These are phyloP conservation scores for Apamea sordens DNA, from an alignment of 2,888 invertebrate species.

Conservation along the genomic window DNA sequence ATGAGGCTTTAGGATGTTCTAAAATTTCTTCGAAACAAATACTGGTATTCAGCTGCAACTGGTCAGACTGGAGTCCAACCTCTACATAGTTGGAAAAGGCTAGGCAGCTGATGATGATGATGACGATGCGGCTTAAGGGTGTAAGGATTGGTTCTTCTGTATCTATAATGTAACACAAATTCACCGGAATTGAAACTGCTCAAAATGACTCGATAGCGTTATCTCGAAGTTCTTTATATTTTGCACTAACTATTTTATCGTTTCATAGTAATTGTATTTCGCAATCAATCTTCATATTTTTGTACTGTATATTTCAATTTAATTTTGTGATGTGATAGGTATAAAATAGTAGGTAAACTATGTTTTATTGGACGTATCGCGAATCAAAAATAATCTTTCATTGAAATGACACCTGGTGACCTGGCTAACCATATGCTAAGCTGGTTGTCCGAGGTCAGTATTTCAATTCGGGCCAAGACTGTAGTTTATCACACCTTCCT, in stretches of 20 bases:
- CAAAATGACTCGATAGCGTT: conserved; percentile 46
- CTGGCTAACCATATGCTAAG: background rate
- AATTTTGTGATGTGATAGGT: conserved; percentile 37
- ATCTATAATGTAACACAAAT: background rate
- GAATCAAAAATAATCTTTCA: background rate
- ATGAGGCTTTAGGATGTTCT: background rate
- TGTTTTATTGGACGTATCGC: conserved; percentile 29
- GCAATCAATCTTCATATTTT: conserved; percentile 40
- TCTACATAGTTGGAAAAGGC: background rate
- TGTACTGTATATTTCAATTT: conserved; percentile 36
- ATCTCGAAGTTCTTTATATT: conserved; percentile 45
- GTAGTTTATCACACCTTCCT: background rate
- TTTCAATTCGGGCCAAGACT: background rate
- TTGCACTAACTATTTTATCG: conserved; percentile 52
- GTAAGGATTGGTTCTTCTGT: conserved; percentile 21
- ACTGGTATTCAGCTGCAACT: background rate
- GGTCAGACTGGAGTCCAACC: background rate
- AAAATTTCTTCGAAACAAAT: background rate
- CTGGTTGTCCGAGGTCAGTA: conserved; percentile 8
- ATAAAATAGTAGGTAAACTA: conserved; percentile 1
- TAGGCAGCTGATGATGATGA: background rate
- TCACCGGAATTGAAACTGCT: conserved; percentile 56
- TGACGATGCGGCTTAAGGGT: background rate
- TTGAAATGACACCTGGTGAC: background rate
- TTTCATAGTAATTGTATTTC: conserved; percentile 35